These are phyloP conservation scores for Synchiropus splendidus DNA, from an alignment of 2,113 vertebrate genomes.

Conservation along the genomic window DNA sequence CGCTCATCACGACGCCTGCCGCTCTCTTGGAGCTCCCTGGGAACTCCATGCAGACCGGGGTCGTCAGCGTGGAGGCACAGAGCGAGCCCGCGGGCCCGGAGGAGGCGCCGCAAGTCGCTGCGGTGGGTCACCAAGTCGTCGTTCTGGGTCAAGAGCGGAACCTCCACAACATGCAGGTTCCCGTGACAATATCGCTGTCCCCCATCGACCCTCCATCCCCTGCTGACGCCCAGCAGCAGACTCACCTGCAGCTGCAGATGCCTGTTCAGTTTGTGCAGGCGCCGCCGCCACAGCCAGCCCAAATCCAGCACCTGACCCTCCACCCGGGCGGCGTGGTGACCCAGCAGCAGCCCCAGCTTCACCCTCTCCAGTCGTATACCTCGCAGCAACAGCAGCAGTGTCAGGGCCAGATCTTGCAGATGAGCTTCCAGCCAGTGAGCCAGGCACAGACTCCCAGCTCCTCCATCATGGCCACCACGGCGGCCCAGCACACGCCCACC, in stretches of 20 bases:
- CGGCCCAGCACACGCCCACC: constrained; percentile 37
- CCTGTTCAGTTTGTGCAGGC: constrained; percentile 61
- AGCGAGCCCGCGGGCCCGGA: constrained; percentile 65
- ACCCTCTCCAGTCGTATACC: constrained; percentile 48
- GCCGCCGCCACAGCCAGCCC: constrained; percentile 48
- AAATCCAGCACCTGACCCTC: constrained; percentile 57
- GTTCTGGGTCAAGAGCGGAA: constrained; percentile 62
- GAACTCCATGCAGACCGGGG: constrained; percentile 29
- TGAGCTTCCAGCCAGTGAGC: constrained; percentile 63
- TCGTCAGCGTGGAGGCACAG: constrained; percentile 41
- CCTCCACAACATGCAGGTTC: constrained; percentile 65
- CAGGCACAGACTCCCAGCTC: constrained; percentile 40
- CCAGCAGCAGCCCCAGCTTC: constrained; percentile 56
- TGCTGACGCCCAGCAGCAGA: constrained; percentile 52
- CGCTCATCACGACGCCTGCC: constrained; percentile 86
- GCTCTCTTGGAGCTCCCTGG: constrained; percentile 67
- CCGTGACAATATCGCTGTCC: constrained; percentile 62
- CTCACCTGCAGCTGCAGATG: constrained; percentile 66
- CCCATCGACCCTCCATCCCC: constrained; percentile 51
- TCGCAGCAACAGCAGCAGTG: constrained; percentile 55
- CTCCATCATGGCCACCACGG: constrained; percentile 36
- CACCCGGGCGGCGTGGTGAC: constrained; percentile 42
- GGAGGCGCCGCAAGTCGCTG: constrained; percentile 33
- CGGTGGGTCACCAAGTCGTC: constrained; percentile 60
- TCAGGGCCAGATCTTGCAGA: constrained; percentile 59